Conservation (phyloP, 2,113 vertebrate species). For the Megaceryle torquata region DNA sequence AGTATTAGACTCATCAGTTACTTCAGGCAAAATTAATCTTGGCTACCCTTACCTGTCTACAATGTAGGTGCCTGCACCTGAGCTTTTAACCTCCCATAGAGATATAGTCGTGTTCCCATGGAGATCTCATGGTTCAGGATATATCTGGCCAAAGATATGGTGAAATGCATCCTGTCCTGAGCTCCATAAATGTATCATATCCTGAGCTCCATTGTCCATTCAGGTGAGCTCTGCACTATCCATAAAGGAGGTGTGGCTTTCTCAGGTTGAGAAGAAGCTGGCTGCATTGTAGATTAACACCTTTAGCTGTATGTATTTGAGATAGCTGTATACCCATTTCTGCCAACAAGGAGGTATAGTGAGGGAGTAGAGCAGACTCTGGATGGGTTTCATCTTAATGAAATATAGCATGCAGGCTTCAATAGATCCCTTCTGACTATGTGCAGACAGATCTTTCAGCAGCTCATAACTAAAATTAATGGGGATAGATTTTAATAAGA, state of each 20-base stretch:
- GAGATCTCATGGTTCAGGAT: accelerated
- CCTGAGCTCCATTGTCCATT: background rate
- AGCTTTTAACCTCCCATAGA: background rate
- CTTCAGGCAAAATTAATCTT: background rate
- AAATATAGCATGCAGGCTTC: background rate
- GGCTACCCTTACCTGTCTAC: background rate
- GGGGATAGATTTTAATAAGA: background rate
- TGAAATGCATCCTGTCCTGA: background rate
- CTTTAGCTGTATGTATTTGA: background rate
- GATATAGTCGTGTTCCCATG: background rate
- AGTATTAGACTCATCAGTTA: background rate
- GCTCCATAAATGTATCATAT: background rate
- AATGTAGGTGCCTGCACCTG: background rate
- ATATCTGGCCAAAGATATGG: background rate
- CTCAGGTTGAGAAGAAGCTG: background rate
- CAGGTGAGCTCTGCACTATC: background rate
- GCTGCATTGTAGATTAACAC: background rate
- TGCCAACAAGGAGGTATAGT: background rate
- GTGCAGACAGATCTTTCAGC: background rate
- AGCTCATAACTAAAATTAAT: slow-evolving; percentile 20
- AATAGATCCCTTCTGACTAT: background rate
- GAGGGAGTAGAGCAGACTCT: background rate
- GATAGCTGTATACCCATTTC: background rate
- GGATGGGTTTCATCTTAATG: background rate
- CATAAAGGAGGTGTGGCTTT: background rate